Evolutionary conservation across 2,113 vertebrate species (phyloP), one percentile per base, ranked within the genome.

Genomic region (Haemorhous mexicanus): DNA sequence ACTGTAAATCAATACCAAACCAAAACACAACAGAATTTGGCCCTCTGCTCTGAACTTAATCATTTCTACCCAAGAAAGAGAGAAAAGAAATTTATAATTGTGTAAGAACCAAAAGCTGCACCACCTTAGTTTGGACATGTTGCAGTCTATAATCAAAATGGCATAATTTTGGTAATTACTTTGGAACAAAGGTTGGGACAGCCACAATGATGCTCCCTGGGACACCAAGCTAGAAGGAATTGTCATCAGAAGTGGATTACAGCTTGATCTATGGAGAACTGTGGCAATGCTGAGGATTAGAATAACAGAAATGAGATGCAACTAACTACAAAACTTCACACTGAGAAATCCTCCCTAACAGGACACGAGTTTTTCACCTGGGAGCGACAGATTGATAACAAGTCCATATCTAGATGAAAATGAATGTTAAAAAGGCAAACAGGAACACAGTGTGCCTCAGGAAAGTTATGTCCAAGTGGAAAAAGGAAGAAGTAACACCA

Each of bases 311-410:
- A 68, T 16, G 8, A 84, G 7, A 52, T 9, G 9, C 47, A 85
- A 69, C 35, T 50, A 66, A 69, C 24, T n/a, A 66, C 22, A 83
- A 61, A 76, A 76, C 8, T 18, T 56, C 8, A 41, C 7, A 7
- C 22, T 49, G 26, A 73, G 32, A 39, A 23, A 66, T 27, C 10
- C 49, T 78, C 33, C 35, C 26, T 53, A 73, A 43, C 0, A 80
- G 52, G 30, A 37, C 30, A 63, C 13, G 12, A 88, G 12, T 17
- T 55, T 86, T 78, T 64, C 30, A 52, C 33, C 39, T 75, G 67
- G 37, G 53, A 89, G 73, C 46, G 52, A 18, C 0, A 1, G 21
- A 33, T 17, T 0, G 0, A 87, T 68, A 50, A 55, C 1, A 0
- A 22, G 13, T 47, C 16, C 8, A 1, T 19, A 75, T 10, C 33